Base-by-base conservation (phyloP, 1,140 invertebrate genomes). In the Agrypnia vestita region DNA sequence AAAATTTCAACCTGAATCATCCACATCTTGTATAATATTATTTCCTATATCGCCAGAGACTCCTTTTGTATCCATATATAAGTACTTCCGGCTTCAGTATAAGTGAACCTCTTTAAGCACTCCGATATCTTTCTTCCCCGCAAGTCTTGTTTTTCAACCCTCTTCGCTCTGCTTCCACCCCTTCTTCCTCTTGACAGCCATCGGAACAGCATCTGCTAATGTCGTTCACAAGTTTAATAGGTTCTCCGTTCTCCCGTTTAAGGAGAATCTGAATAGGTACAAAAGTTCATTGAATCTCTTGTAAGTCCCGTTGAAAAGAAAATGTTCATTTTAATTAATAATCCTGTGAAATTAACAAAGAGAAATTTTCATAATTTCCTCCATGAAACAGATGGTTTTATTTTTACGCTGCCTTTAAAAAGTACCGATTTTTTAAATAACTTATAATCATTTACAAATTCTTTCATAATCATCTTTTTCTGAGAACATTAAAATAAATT, bases 61-160 rank as follows among this genome's bases (percentile, higher is more conserved):
- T 62, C 59, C 59, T 62, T 62, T 62, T 62, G 59, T 62, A 62
- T 43, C 59, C 59, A 62, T 35, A 35, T 35, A 35, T 35, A 25
- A 62, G 59, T 62, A 62, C 59, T 62, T 62, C 59, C 59, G 59
- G 21, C 11, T 62, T 62, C 21, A 62, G 59, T 62, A 62, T 62
- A 62, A 62, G 59, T 25, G 59, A 62, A 62, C 59, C 59, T 62
- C 59, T 43, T 35, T 62, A 62, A 62, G 59, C 59, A 62, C 59
- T 62, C 25, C 25, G 59, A 62, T 62, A 62, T 62, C 59, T 62
- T 62, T 35, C 25, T 62, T 51, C 25, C 59, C 21, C 21, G 25
- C 59, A 62, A 56, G 21, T 21, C 59, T 10, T 62, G 59, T 62
- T 62, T 61, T 62, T 62, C 25, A 25, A 21, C 59, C 59, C 7